Evolutionary conservation across 1,140 invertebrate genomes (phyloP).

Genomic region (Caerostris darwini): DNA sequence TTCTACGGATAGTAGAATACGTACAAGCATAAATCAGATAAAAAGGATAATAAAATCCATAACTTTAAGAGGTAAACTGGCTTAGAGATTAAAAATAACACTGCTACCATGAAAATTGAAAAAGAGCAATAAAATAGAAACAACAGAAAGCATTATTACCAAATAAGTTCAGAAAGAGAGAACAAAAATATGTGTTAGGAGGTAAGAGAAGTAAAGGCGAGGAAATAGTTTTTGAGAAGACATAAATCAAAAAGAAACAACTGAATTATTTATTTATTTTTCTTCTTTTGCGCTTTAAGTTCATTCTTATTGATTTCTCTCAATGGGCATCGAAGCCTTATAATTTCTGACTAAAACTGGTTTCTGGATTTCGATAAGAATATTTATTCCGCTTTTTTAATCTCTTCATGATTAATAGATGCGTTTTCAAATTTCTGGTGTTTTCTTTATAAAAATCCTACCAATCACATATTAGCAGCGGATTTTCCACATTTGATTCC

Average conservation of each 20-base stretch:
- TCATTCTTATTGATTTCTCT: neutral
- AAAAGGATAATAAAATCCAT: too few species aligned
- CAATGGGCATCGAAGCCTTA: neutral
- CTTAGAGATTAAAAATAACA: neutral
- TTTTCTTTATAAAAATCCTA: too few species aligned
- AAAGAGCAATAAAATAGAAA: neutral
- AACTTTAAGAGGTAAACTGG: neutral
- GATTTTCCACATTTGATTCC: too few species aligned
- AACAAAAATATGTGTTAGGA: neutral
- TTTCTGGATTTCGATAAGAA: too few species aligned
- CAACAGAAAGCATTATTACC: neutral
- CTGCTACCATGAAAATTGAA: conserved; percentile 2
- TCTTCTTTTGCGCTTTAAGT: neutral
- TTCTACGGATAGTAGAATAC: neutral
- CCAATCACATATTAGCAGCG: too few species aligned
- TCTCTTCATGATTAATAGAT: too few species aligned
- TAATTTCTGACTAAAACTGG: neutral
- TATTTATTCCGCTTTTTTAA: too few species aligned
- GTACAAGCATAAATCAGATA: neutral
- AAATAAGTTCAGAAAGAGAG: neutral
- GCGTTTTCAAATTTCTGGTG: too few species aligned
- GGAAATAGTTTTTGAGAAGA: conserved; percentile 12
- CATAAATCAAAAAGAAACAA: conserved; percentile 1
- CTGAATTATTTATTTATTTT: neutral
- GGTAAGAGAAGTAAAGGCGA: neutral